These are phyloP conservation scores for Lasioglossum zephyrum DNA, from an alignment of 2,888 invertebrate species.

Conservation along the genomic window DNA sequence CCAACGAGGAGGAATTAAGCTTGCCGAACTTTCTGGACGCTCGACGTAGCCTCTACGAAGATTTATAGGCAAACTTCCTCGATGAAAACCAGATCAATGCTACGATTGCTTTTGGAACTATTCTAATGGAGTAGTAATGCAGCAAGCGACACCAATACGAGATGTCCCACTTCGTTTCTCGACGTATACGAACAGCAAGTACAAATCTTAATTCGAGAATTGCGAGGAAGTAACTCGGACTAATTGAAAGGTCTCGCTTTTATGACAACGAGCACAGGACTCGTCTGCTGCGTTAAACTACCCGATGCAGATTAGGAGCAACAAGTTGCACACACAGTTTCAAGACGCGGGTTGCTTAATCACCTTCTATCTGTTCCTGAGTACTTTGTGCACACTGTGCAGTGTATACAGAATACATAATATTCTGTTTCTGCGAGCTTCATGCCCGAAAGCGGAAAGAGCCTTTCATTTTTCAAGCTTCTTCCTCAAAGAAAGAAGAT, in stretches of 20 bases:
- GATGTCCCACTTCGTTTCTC: too few relatives aligned
- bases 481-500: not conserved
- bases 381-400: not conserved
- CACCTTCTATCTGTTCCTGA: not conserved
- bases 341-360: constrained; percentile 11
- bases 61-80: constrained; percentile 22
- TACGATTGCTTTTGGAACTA: not conserved
- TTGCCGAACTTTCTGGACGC: not conserved
- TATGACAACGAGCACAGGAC: not conserved
- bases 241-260: not conserved
- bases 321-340: constrained; percentile 16
- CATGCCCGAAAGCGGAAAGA: not conserved
- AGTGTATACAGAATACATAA: not conserved
- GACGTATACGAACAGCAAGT: not conserved
- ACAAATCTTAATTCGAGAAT: not conserved
- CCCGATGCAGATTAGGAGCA: constrained; percentile 21
- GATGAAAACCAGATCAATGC: constrained; percentile 3
- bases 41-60: not conserved
- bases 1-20: constrained; percentile 12
- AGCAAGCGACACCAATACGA: not conserved
- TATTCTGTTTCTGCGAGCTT: not conserved
- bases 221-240: not conserved
- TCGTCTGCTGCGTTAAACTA: not conserved
- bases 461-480: not conserved
- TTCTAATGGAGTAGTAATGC: not conserved